A percentile compares a stretch with the other conserved stretches of the same genome.
phyloP scores from a whole-genome alignment of 2,888 invertebrate genomes.

The Orgyia antiqua region DNA sequence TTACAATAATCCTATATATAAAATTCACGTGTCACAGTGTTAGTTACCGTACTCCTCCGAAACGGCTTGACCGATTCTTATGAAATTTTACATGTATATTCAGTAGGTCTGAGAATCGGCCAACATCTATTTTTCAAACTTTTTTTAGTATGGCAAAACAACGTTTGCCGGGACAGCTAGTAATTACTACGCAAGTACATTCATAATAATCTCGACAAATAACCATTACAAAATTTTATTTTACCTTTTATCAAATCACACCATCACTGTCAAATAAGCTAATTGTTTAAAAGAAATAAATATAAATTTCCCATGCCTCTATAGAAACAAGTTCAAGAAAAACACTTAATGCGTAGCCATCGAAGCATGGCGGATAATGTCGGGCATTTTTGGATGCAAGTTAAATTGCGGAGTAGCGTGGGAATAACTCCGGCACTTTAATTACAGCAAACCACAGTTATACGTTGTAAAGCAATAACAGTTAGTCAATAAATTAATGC shows the following conservation, averaged over 20 bases:
- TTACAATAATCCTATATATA: no score
- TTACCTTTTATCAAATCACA: conserved; percentile 10
- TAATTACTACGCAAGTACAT: no score
- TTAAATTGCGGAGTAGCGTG: conserved; percentile 37
- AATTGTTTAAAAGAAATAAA: not conserved
- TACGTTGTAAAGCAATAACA: conserved; percentile 28
- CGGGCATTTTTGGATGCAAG: conserved; percentile 31
- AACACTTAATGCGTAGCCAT: conserved; percentile 16
- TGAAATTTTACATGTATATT: no score
- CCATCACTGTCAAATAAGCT: conserved; percentile 5
- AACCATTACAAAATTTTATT: no score
- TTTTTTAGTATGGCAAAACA: no score
- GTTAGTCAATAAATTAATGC: conserved; percentile 32
- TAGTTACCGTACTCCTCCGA: no score
- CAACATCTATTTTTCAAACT: no score
- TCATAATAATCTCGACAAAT: no score
- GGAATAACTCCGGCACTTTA: conserved; percentile 30
- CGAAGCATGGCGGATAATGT: conserved; percentile 23
- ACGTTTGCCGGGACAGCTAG: no score
- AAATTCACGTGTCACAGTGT: no score
- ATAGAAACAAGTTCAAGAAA: conserved; percentile 6
- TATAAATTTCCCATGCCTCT: conserved; percentile 12
- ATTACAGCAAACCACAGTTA: conserved; percentile 29
- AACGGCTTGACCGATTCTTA: no score
- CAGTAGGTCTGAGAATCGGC: no score